Evolutionary conservation across 2,797 vertebrate species (phyloP).

Genomic region (Propithecus perrieri): DNA sequence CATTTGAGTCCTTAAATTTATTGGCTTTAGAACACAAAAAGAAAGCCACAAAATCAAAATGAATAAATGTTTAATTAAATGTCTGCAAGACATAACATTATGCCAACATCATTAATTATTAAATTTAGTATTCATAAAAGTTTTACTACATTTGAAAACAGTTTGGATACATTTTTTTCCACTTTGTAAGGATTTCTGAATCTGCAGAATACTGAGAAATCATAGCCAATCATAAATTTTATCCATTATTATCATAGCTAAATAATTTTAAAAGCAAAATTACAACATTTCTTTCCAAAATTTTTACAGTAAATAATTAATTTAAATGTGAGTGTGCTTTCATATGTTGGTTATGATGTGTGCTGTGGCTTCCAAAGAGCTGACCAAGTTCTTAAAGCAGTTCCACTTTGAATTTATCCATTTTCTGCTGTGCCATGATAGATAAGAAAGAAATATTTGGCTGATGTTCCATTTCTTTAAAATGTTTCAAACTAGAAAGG

Average conservation of each 20-base stretch:
- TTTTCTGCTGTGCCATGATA: neutral
- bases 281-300: neutral
- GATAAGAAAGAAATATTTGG: neutral
- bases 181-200: neutral
- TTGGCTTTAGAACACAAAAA: slow-evolving; percentile 39
- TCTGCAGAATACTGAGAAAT: neutral
- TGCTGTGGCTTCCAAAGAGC: neutral
- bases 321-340: neutral
- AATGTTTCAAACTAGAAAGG: neutral
- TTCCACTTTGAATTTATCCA: neutral
- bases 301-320: neutral
- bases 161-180: neutral
- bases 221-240: neutral
- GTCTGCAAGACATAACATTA: slow-evolving; percentile 41
- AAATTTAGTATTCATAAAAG: slow-evolving; percentile 51
- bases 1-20: slow-evolving; percentile 37
- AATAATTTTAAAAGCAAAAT: slow-evolving; percentile 19
- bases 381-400: neutral
- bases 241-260: neutral
- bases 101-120: slow-evolving; percentile 60
- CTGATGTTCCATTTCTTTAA: neutral
- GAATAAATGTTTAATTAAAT: slow-evolving; percentile 69
- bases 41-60: slow-evolving; percentile 44
- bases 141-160: slow-evolving; percentile 54
- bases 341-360: neutral